Percentiles rank a stretch among this genome's conserved stretches.
Evolutionary conservation across 1,140 invertebrate genomes (phyloP).

Genomic region (Caligus rogercresseyi): DNA sequence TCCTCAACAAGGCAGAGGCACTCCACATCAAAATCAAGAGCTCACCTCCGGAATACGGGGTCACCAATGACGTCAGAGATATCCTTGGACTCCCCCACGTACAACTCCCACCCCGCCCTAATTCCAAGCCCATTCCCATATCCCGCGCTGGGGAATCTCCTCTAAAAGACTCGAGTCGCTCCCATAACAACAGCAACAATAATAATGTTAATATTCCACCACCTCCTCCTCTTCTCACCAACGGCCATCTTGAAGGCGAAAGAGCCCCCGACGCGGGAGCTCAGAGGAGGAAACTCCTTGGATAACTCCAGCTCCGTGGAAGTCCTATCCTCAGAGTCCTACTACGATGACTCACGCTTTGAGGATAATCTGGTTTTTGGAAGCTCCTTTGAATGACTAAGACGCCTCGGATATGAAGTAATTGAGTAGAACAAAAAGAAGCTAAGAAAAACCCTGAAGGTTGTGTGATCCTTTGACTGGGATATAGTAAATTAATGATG

Average conservation of each 20-base stretch:
- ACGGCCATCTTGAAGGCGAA: too few relatives aligned
- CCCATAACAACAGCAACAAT: neutral
- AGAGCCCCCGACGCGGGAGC: neutral
- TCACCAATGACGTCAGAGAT: neutral
- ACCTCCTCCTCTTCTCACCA: too few relatives aligned
- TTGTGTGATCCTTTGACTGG: too few relatives aligned
- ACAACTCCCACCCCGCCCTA: neutral
- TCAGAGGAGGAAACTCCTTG: neutral
- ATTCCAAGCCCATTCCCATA: neutral
- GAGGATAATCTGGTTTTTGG: too few relatives aligned
- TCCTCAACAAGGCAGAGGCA: constrained; percentile 16
- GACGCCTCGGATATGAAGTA: neutral
- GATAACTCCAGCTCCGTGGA: neutral
- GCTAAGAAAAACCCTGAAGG: too few relatives aligned
- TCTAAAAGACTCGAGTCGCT: neutral
- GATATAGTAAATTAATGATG: too few relatives aligned
- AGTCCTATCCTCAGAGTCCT: neutral
- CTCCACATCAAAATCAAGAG: constrained; percentile 1
- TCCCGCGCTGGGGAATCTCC: too few relatives aligned
- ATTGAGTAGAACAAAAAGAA: too few relatives aligned
- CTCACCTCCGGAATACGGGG: neutral
- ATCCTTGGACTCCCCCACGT: neutral
- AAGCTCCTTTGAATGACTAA: neutral
- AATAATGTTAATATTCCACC: neutral
- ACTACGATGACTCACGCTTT: too few relatives aligned